phyloP scores from a whole-genome alignment of 1,140 invertebrate species.

The Aphis craccivora region DNA sequence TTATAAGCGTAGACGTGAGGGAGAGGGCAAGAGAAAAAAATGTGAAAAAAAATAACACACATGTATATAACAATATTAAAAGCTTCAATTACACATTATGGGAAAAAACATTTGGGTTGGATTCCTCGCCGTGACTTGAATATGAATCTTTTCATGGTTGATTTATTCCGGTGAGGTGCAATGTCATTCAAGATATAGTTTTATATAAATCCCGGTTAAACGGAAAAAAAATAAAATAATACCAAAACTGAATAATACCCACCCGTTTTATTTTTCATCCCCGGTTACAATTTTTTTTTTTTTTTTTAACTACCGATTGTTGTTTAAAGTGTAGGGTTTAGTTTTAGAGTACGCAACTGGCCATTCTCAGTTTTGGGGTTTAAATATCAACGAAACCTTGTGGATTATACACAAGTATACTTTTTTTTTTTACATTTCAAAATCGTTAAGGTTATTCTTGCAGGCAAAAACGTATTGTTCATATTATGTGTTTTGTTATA shows the following conservation, averaged over 20 bases:
- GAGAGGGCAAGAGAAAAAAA: neutral
- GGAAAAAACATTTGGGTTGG: conserved; percentile 37
- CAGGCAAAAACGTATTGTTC: neutral
- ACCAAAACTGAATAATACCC: conserved; percentile 41
- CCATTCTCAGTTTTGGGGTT: conserved; percentile 53
- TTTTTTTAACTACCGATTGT: conserved; percentile 28
- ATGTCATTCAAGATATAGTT: conserved; percentile 54
- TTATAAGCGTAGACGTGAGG: neutral
- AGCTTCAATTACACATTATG: conserved; percentile 53
- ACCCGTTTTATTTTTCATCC: conserved; percentile 15
- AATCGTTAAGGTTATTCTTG: neutral
- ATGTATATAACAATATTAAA: conserved; percentile 46
- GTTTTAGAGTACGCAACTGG: neutral
- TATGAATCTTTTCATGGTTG: conserved; percentile 50
- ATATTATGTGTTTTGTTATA: conserved; percentile 8
- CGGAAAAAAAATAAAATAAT: conserved; percentile 45
- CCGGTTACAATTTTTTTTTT: conserved; percentile 38
- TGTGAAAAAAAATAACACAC: neutral
- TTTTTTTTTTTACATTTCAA: neutral
- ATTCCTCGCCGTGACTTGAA: conserved; percentile 46
- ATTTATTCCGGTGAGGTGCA: conserved; percentile 44
- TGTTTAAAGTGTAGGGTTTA: conserved; percentile 45
- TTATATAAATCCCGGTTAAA: conserved; percentile 51
- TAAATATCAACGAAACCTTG: conserved; percentile 26
- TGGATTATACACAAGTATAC: conserved; percentile 31